These are phyloP conservation scores for Spodoptera litura DNA, from an alignment of 1,140 invertebrate species.

Conservation along the genomic window DNA sequence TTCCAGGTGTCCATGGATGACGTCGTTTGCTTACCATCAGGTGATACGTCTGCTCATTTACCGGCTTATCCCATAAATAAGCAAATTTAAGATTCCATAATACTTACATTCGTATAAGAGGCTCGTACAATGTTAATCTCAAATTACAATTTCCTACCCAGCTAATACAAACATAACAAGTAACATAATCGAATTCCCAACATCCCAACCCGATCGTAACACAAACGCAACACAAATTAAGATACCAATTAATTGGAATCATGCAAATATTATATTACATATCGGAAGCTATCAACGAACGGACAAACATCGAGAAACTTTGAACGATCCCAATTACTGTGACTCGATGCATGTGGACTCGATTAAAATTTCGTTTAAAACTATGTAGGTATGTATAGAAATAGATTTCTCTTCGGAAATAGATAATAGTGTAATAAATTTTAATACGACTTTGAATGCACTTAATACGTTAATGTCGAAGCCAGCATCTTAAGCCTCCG, in stretches of 20 bases:
- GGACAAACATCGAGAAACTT: slow-evolving; percentile 32
- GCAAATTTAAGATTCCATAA: too few relatives aligned
- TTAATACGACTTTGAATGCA: too few relatives aligned
- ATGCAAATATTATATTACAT: slow-evolving; percentile 29
- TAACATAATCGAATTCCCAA: background rate
- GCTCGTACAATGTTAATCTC: too few relatives aligned
- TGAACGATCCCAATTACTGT: slow-evolving; percentile 33
- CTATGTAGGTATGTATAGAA: too few relatives aligned
- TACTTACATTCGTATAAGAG: too few relatives aligned
- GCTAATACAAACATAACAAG: background rate
- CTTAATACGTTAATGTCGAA: too few relatives aligned
- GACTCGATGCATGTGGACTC: slow-evolving; percentile 16
- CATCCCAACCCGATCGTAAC: background rate
- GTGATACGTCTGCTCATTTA: too few relatives aligned
- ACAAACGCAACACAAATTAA: background rate
- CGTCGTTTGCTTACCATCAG: too few relatives aligned
- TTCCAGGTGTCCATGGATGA: too few relatives aligned
- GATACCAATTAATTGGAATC: slow-evolving; percentile 24
- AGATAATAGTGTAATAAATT: background rate
- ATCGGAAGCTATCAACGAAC: background rate
- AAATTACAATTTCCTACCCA: too few relatives aligned
- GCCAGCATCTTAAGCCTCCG: too few relatives aligned
- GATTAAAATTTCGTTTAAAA: slow-evolving; percentile 23
- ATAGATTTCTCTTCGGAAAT: slow-evolving; percentile 5
- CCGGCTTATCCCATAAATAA: too few relatives aligned